A percentile compares a stretch with the other conserved stretches of the same genome.
These are phyloP conservation scores for Herpetotheres cachinnans DNA, from an alignment of 2,113 vertebrate species.

Conservation along the genomic window DNA sequence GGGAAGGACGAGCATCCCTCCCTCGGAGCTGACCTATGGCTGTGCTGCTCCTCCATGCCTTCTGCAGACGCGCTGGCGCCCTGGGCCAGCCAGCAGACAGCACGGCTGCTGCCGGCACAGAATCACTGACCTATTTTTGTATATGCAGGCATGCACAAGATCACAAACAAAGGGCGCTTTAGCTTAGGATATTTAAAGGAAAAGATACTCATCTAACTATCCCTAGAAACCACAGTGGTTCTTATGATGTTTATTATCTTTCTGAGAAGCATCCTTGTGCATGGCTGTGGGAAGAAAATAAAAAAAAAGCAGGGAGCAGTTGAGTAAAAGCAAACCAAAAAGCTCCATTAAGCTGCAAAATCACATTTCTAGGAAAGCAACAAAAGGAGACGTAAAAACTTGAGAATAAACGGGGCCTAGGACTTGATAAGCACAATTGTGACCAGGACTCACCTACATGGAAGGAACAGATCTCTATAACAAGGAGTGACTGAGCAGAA, in stretches of 20 bases:
- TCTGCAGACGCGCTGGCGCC: neutral
- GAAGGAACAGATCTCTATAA: neutral
- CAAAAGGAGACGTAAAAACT: neutral
- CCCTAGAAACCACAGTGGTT: neutral
- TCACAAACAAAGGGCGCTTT: neutral
- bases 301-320: neutral
- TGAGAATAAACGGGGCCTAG: neutral
- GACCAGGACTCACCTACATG: rapidly evolving
- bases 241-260: neutral
- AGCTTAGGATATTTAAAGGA: conserved; percentile 29
- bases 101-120: neutral
- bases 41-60: neutral
- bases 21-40: neutral
- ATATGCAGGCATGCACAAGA: neutral
- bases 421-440: neutral
- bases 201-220: neutral
- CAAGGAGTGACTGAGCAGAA: neutral
- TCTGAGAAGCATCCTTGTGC: neutral
- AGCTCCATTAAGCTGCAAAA: neutral
- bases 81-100: neutral
- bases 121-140: conserved; percentile 42
- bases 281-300: neutral
- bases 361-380: neutral
- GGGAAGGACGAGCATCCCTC: neutral
- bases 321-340: neutral